phyloP scores from a whole-genome alignment of 2,113 vertebrate species.

The Neodontobutis hainanensis region DNA sequence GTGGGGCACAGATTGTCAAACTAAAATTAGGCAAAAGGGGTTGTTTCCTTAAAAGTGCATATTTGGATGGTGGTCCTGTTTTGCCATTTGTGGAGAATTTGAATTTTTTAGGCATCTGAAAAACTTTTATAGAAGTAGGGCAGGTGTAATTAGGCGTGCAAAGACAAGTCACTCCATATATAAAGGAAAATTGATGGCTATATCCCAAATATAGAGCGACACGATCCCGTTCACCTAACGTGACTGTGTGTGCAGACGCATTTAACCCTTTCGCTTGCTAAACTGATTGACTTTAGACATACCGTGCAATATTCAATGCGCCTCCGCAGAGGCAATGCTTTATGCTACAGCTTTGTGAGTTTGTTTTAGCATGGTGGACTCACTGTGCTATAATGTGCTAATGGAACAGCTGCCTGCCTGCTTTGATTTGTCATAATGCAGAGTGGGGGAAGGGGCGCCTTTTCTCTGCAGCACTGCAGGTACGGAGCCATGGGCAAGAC shows the following conservation, averaged over 20 bases:
- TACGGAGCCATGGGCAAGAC: constrained; percentile 83
- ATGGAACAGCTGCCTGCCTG: constrained; percentile 83
- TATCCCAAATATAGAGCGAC: constrained; percentile 9
- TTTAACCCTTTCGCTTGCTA: constrained; percentile 19
- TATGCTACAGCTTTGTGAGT: constrained; percentile 31
- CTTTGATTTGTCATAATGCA: constrained; percentile 92
- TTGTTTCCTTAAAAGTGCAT: not conserved
- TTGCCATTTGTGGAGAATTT: not conserved
- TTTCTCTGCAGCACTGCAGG: constrained; percentile 87
- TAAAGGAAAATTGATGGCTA: constrained; percentile 3
- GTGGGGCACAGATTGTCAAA: constrained; percentile 16
- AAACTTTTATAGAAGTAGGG: constrained; percentile 53
- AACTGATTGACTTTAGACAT: constrained; percentile 27
- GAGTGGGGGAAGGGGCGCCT: constrained; percentile 81
- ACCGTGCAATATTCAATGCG: constrained; percentile 11
- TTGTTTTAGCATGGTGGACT: constrained; percentile 61
- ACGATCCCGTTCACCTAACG: constrained; percentile 6
- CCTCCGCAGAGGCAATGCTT: constrained; percentile 36
- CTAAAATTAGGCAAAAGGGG: not conserved
- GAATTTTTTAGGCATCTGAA: not conserved
- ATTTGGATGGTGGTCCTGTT: not conserved
- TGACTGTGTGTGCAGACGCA: constrained; percentile 10
- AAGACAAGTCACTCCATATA: constrained; percentile 8
- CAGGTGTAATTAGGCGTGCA: constrained; percentile 35
- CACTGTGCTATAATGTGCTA: constrained; percentile 77